phyloP scores from a whole-genome alignment of 35 echinoderm and acorn worm genomes.

The Diadema setosum region DNA sequence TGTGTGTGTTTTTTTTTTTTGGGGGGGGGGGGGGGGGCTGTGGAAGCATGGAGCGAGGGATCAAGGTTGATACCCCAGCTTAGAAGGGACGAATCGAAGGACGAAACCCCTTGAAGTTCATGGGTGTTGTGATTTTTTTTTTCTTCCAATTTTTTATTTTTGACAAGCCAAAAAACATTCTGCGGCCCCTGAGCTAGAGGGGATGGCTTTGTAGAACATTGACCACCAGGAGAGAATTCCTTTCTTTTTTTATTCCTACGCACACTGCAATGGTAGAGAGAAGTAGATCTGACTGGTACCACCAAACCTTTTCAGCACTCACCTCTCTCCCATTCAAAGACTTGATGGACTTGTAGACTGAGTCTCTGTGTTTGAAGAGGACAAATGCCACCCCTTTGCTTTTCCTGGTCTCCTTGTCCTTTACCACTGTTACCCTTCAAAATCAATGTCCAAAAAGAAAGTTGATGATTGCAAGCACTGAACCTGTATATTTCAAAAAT shows the following conservation, averaged over 20 bases:
- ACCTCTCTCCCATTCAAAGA: slow-evolving; percentile 91
- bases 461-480: background rate
- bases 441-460: background rate
- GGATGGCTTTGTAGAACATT: background rate
- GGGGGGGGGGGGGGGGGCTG: too few species aligned
- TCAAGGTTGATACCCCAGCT: too few species aligned
- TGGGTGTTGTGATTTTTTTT: too few species aligned
- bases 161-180: background rate
- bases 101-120: too few species aligned
- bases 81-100: too few species aligned
- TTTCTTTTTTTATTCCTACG: background rate
- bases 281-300: background rate
- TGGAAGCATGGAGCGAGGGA: too few species aligned
- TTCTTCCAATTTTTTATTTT: background rate
- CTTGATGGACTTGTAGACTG: slow-evolving; percentile 74
- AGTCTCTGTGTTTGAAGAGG: slow-evolving; percentile 83
- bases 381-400: slow-evolving; percentile 96
- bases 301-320: too few species aligned
- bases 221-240: background rate
- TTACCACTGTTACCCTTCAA: slow-evolving; percentile 84
- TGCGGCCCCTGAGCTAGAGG: background rate
- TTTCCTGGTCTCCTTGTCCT: slow-evolving; percentile 86
- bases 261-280: background rate
- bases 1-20: too few species aligned
- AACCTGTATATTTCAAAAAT: background rate